Conservation (phyloP, 1,140 invertebrate species). For the Andricus grossulariae region DNA sequence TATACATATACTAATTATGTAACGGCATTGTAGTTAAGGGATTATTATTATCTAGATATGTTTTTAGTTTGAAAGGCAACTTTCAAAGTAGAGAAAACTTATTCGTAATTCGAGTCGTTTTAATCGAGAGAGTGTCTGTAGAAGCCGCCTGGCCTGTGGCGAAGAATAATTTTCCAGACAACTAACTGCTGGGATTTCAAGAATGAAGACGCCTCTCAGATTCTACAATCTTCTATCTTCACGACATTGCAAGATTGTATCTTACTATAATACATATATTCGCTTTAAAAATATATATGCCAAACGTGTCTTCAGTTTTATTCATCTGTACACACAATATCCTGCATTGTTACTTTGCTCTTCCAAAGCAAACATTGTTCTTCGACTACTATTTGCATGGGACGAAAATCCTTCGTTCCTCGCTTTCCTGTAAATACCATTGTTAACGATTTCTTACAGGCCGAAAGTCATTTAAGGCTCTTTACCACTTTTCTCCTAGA, state of each 20-base stretch:
- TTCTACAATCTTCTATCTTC: conserved; percentile 28
- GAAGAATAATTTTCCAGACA: conserved; percentile 16
- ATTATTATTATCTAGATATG: conserved; percentile 8
- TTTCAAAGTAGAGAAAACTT: conserved; percentile 25
- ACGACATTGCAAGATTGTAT: conserved; percentile 65
- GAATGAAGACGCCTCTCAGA: conserved; percentile 20
- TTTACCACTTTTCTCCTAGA: not conserved
- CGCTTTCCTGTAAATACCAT: conserved; percentile 26
- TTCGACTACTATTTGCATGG: conserved; percentile 15
- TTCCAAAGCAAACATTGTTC: conserved; percentile 19
- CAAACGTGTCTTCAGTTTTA: conserved; percentile 67
- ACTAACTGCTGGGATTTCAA: not conserved
- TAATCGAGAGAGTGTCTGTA: not conserved
- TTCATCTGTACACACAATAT: conserved; percentile 69
- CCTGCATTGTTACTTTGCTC: conserved; percentile 45
- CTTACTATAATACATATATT: conserved; percentile 68
- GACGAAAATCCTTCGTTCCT: conserved; percentile 17
- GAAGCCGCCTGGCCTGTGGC: not conserved
- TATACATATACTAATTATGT: conserved; percentile 30
- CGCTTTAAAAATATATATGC: conserved; percentile 64
- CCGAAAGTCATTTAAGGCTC: not conserved
- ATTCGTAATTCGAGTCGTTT: conserved; percentile 17
- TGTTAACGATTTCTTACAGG: conserved; percentile 28
- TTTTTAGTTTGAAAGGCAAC: conserved; percentile 8
- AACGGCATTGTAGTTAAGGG: conserved; percentile 14